Evolutionary conservation across 2,113 vertebrate genomes (phyloP), one percentile per base, ranked within the genome.

Genomic region (Corvus hawaiiensis): DNA sequence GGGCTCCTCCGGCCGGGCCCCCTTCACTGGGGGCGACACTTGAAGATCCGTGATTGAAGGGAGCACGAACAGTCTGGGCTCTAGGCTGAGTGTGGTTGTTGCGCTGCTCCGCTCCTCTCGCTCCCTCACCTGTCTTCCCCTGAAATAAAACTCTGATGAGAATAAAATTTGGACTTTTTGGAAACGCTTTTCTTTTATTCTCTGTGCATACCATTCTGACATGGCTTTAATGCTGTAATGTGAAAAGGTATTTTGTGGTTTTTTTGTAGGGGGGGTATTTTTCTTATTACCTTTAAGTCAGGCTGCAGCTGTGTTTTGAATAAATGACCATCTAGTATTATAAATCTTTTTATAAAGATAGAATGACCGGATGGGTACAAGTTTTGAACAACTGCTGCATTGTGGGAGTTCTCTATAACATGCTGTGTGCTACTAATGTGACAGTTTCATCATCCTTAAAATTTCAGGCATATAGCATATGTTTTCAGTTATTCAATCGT

Each of bases 371-470:
- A 95, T 87, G 92, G 93, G 79, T 66, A 89, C 92, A 95, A 96
- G 91, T 96, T 95, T 93, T 64, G 81, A 97, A 96, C 88, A 97
- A 97, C 84, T 97, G 93, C 88, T 96, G 90, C 92, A 93, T 94
- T 90, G 87, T 97, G 84, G 74, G 95, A 96, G 84, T 98, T 98
- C 93, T 93, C 97, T 93, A 77, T 85, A 97, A 62, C 85, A 74
- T 96, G 72, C 72, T 97, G 87, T 6, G 13, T 93, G 90, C 77
- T 94, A 93, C 90, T 95, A 79, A 92, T 94, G 49, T 96, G 94
- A 88, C 93, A 93, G 78, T 96, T 97, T 97, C 85, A 96, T 96
- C 95, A 95, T 97, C 94, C 83, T 95, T 97, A 96, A 97, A 93
- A 95, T 96, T 97, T 97, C 92, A 97, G 91, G 89, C 91, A 87